Evolutionary conservation across 1,140 invertebrate genomes (phyloP), one percentile per base, ranked within the genome.

Genomic region (Drosophila aff.): DNA sequence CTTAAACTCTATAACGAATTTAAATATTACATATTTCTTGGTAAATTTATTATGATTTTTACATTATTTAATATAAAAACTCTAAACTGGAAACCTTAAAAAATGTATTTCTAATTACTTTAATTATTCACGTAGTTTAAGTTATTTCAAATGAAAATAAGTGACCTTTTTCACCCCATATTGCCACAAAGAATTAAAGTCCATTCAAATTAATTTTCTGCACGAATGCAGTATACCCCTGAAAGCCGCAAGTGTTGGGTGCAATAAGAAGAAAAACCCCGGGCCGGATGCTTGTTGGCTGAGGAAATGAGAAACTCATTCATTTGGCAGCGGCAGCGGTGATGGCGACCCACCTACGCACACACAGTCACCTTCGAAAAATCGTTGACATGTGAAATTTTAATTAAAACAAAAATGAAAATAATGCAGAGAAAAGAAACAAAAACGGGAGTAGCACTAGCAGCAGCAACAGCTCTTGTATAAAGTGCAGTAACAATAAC

Each of bases 321-420:
- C 55, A 40, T 52, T 68, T 73, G 66, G 63, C 62, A 66, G 62
- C 36, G 28, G 36, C 26, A 33, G 15, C 21, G 16, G 31, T 16
- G 23, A 52, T 62, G 61, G 55, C 33, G 52, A 64, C 31, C 63
- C 63, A 71, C 67, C 67, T 68, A 71, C 63, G 67, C 64, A 46
- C 50, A 38, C 44, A 38, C 53, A 50, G 67, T 73, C 47, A 62
- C 59, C 79, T 86, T 67, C 75, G 53, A 71, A 76, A 75, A 85
- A 82, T 79, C 79, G 82, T 86, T 85, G 79, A 85, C 79, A 85
- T 82, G 82, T 79, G 82, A 85, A 89, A 87, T 84, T 81, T 87
- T 87, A 87, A 80, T 80, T 83, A 83, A 78, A 77, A 87, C 80
- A 83, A 63, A 87, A 87, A 87, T 71, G 80, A 82, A 82, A 80